A percentile compares a stretch with the other conserved stretches of the same genome.
Conservation (phyloP, 2,113 vertebrate genomes). For the Pogona vitticeps region DNA sequence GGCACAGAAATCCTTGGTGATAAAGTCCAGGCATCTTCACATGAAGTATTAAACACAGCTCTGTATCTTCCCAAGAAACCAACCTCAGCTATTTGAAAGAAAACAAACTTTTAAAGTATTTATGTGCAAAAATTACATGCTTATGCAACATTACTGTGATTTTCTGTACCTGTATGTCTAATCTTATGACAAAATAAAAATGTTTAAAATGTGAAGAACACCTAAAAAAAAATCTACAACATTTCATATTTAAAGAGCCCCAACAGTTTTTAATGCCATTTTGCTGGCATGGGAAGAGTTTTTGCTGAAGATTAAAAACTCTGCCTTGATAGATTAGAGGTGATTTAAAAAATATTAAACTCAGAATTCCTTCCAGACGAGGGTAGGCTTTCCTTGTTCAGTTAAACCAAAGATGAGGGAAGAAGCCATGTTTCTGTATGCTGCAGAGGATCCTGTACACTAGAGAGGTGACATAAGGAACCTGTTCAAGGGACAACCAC, state of each 20-base stretch:
- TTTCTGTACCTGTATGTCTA: not conserved
- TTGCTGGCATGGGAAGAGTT: not conserved
- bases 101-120: conserved; percentile 29
- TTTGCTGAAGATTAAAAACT: not conserved
- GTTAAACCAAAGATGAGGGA: not conserved
- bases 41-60: conserved; percentile 66
- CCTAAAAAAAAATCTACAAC: not conserved
- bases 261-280: not conserved
- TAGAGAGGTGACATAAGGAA: not conserved
- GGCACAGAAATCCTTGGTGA: conserved; percentile 62
- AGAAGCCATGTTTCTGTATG: not conserved
- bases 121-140: not conserved
- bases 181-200: not conserved
- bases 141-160: not conserved
- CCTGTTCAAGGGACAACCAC: no score
- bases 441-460: no score
- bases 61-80: conserved; percentile 65
- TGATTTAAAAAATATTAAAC: not conserved
- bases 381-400: not conserved
- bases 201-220: not conserved
- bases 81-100: conserved; percentile 47
- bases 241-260: not conserved
- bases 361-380: not conserved
- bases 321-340: not conserved
- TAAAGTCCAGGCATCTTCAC: conserved; percentile 63